Base-by-base conservation (phyloP, 1,140 invertebrate species). In the Pteromalus puparum region DNA sequence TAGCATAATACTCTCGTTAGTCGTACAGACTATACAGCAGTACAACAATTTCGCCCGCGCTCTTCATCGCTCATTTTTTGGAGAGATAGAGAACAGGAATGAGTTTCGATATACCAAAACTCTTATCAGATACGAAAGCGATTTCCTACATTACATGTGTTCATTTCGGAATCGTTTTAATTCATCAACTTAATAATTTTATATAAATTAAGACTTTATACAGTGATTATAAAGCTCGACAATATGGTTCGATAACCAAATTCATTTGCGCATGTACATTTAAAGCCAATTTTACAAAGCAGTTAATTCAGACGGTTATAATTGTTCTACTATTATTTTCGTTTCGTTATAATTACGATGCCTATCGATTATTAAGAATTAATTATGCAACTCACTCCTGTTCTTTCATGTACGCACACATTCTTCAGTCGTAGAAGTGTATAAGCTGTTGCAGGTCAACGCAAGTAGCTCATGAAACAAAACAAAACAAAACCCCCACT, bases 381-480 rank as follows among this genome's bases (percentile, higher is more conserved):
- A 61, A 61, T 61, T 61, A 42, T 76, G 38, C 6, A 72, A 80
- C 85, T 86, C 85, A 86, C 65, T 80, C 79, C 81, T 86, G 81
- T 86, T 86, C 84, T 79, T 85, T 85, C n/a, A 74, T 61, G 26
- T 68, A 80, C 61, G 76, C 76, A 73, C 70, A 68, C 76, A 83
- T 83, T 75, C 76, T 80, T 83, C 77, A 80, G 72, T 42, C 67
- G 76, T 86, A 86, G 81, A 83, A 67, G 70, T 82, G 30, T 81
- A 72, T n/a, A 88, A 88, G 85, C 87, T 88, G 89, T 90, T 90
- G 89, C 88, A 72, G 89, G 89, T 90, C 89, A 89, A 89, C 89
- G 79, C 85, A 87, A 88, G 86, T 89, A 87, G 87, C 87, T 87
- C 85, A 87, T 89, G 87, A 87, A 87, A 87, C 38, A 65, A 61